These are phyloP conservation scores for Brachyhypopomus occidentalis DNA, from an alignment of 2,113 vertebrate genomes.

Conservation along the genomic window DNA sequence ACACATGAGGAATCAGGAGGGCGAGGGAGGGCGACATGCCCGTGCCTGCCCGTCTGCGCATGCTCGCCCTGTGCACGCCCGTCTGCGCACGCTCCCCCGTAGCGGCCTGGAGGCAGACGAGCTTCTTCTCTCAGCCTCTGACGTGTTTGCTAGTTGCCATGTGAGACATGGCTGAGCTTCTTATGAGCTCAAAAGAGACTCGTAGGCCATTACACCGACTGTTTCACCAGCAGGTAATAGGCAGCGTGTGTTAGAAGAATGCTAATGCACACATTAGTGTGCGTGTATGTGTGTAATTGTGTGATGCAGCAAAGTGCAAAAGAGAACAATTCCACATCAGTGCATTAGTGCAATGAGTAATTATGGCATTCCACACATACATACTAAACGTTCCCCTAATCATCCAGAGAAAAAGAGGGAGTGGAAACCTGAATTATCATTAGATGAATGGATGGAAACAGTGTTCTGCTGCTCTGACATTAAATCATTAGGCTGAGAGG, in stretches of 20 bases:
- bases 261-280: slow-evolving; percentile 28
- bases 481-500: neutral
- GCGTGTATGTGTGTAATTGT: neutral
- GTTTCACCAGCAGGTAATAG: no score
- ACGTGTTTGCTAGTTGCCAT: no score
- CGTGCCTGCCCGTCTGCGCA: no score
- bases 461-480: neutral
- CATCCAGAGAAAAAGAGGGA: neutral
- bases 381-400: neutral
- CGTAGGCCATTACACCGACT: neutral
- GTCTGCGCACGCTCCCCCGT: no score
- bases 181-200: neutral
- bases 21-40: no score
- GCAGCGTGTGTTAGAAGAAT: neutral
- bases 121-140: no score
- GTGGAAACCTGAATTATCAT: neutral
- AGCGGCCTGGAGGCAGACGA: no score
- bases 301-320: neutral
- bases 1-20: no score
- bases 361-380: neutral
- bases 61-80: no score
- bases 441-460: neutral
- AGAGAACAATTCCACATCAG: slow-evolving; percentile 23
- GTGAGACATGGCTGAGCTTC: no score
- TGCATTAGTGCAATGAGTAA: neutral